A percentile compares a stretch with the other conserved stretches of the same genome.
phyloP scores from a whole-genome alignment of 2,888 invertebrate species.

The Perizoma affinitatum region DNA sequence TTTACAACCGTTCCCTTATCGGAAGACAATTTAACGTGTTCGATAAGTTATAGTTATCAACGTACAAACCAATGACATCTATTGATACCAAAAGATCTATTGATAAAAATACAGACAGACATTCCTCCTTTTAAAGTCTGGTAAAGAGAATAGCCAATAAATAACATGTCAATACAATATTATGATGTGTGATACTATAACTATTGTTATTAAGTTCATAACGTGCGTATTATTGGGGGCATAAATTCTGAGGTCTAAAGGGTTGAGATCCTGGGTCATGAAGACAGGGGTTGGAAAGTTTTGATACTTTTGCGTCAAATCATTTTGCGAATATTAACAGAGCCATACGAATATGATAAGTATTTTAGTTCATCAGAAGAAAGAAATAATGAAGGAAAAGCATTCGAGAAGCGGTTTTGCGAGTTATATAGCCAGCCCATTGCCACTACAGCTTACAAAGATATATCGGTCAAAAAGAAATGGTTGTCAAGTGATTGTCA shows the following conservation, averaged over 20 bases:
- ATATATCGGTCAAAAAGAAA: too few species aligned
- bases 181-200: conserved; percentile 68
- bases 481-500: too few species aligned
- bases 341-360: too few species aligned
- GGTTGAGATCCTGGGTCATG: conserved; percentile 56
- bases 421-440: too few species aligned
- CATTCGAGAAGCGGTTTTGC: too few species aligned
- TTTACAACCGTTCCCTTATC: too few species aligned
- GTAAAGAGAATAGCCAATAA: conserved; percentile 53
- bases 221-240: conserved; percentile 70
- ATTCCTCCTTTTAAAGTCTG: neutral
- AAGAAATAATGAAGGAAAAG: too few species aligned
- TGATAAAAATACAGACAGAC: neutral
- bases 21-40: conserved; percentile 1
- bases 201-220: conserved; percentile 51
- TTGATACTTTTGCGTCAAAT: conserved; percentile 49
- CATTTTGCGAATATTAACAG: neutral
- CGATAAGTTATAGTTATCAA: conserved; percentile 11
- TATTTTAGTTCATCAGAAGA: too few species aligned
- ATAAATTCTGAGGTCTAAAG: conserved; percentile 66
- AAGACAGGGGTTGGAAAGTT: conserved; percentile 25
- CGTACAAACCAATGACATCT: conserved; percentile 6
- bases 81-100: conserved; percentile 5
- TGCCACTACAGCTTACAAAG: too few species aligned
- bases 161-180: conserved; percentile 75